These are phyloP conservation scores for Drosophila imparisetae DNA, from an alignment of 2,888 invertebrate species.

Conservation along the genomic window DNA sequence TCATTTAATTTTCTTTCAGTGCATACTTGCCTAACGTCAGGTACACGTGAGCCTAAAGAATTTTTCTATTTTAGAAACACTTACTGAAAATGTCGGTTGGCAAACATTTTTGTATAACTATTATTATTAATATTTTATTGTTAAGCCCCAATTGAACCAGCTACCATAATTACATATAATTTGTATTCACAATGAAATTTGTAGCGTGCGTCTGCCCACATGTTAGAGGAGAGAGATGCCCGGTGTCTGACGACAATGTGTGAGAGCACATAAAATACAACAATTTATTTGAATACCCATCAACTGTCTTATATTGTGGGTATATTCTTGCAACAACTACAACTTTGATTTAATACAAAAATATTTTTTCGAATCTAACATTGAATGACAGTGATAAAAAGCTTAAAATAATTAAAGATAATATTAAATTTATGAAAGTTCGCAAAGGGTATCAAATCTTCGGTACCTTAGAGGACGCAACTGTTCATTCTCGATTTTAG, in stretches of 20 bases:
- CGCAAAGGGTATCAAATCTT: not conserved
- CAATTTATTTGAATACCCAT: slow-evolving; percentile 17
- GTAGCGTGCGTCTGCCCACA: slow-evolving; percentile 4
- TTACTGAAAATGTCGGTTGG: slow-evolving; percentile 38
- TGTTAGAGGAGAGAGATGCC: slow-evolving; percentile 23
- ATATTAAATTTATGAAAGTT: not conserved
- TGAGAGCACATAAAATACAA: slow-evolving; percentile 7
- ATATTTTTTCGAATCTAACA: not conserved
- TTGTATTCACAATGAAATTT: slow-evolving; percentile 60
- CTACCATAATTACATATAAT: slow-evolving; percentile 56
- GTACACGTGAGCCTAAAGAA: slow-evolving; percentile 41
- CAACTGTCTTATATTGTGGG: not conserved
- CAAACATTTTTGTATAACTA: slow-evolving; percentile 29
- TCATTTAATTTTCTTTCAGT: not conserved
- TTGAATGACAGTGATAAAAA: not conserved
- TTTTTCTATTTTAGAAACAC: slow-evolving; percentile 31
- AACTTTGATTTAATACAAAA: not conserved
- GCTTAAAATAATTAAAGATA: not conserved
- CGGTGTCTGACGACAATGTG: slow-evolving; percentile 18
- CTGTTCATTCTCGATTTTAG: slow-evolving; percentile 1
- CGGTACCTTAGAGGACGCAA: no score
- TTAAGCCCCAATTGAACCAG: slow-evolving; percentile 40
- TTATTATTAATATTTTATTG: slow-evolving; percentile 44
- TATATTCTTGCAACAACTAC: not conserved
- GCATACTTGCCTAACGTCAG: not conserved